phyloP scores from a whole-genome alignment of 2,797 vertebrate species.

The Tragopan temminckii region DNA sequence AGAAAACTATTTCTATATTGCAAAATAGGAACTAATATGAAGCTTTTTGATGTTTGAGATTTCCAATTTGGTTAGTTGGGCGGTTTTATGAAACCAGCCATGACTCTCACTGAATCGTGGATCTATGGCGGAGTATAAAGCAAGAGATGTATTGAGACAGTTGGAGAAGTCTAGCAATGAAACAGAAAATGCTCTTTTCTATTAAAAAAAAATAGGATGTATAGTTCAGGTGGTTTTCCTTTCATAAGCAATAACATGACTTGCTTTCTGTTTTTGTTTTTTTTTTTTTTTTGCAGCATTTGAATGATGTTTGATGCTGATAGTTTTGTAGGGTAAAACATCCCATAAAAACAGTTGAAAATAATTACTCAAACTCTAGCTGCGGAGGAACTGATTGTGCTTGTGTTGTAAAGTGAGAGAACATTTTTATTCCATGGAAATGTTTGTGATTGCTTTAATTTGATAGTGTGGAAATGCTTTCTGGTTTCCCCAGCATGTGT shows the following conservation, averaged over 20 bases:
- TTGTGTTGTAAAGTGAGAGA: neutral
- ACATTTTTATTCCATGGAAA: constrained; percentile 36
- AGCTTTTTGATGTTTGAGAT: neutral
- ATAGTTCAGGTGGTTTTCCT: neutral
- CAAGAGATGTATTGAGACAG: neutral
- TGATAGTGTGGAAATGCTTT: neutral
- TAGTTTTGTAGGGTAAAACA: neutral
- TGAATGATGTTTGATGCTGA: neutral
- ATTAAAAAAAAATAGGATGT: neutral
- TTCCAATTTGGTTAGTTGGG: neutral
- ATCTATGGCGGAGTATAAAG: neutral
- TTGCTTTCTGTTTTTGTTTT: neutral
- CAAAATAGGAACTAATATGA: neutral
- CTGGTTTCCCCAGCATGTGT: neutral
- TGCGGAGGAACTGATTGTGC: neutral
- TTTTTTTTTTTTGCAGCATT: neutral
- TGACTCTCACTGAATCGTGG: neutral
- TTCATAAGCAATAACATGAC: neutral
- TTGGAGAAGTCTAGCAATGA: neutral
- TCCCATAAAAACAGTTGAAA: constrained; percentile 17
- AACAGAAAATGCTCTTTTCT: neutral
- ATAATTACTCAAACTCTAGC: neutral
- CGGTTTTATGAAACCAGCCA: neutral
- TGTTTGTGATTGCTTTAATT: neutral
- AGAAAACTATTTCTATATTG: neutral